phyloP scores from a whole-genome alignment of 2,113 vertebrate genomes.

The Syngnathus floridae region DNA sequence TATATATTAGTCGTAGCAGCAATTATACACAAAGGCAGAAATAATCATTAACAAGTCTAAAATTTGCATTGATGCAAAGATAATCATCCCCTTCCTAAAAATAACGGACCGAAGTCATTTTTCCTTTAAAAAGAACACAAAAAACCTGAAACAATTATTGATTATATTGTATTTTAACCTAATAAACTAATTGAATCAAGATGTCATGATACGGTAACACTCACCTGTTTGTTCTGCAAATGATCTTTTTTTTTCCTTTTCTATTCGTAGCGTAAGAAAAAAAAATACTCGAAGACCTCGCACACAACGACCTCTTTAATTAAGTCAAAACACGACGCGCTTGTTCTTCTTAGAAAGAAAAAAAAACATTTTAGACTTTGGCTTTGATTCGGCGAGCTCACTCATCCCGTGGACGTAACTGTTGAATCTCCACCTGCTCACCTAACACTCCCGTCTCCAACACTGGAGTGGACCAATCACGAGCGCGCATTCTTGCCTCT shows the following conservation, averaged over 20 bases:
- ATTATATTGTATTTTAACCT: too few species aligned
- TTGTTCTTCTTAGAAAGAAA: background rate
- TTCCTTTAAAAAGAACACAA: too few species aligned
- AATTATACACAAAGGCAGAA: too few species aligned
- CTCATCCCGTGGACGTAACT: background rate
- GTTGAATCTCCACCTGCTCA: background rate
- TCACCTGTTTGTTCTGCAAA: background rate
- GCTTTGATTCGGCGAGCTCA: background rate
- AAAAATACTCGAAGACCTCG: background rate
- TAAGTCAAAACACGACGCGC: background rate
- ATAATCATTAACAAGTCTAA: too few species aligned
- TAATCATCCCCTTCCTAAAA: too few species aligned
- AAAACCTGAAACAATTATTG: too few species aligned
- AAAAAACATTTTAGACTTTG: background rate
- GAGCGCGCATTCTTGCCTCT: background rate
- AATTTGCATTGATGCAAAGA: background rate
- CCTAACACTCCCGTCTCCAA: too few species aligned
- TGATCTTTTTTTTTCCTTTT: background rate
- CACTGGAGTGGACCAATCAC: background rate
- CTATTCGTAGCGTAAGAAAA: background rate
- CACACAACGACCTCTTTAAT: background rate
- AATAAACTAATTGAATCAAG: too few species aligned
- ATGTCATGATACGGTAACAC: background rate
- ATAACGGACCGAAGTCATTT: too few species aligned
- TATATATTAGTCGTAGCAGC: too few species aligned